Base-by-base conservation (phyloP, 2,888 invertebrate genomes). In the Caenorhabditis sinica region DNA sequence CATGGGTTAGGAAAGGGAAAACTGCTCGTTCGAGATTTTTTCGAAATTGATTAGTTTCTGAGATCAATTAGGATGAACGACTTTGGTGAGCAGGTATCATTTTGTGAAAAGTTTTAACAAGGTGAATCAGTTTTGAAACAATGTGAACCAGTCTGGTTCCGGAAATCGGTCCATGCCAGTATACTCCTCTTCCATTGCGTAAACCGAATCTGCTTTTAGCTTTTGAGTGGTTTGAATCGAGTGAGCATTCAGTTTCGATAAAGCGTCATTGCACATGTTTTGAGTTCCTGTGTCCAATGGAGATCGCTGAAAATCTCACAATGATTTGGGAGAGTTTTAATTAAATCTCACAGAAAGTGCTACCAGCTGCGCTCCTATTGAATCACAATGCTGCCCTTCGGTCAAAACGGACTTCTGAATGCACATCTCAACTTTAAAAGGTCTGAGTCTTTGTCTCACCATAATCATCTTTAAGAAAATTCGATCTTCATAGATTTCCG, bases 391-490 rank as follows among this genome's bases (percentile, higher is more conserved):
- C 2, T 23, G 23, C 3, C 63, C 74, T 28, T 36, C 30, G 8
- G 15, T 9, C n/a, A 63, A 63, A 0, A 74, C n/a, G 1, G 74
- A 28, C 28, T 65, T 53, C 74, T 74, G 63, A 23, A 74, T 30
- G 49, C 15, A 49, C 25, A 15, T 28, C 3, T 23, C 9, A 20
- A 3, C 28, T 28, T 3, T 56, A 2, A 15, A 15, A 28, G 28
- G 13, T 28, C 2, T 28, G 4, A 1, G 15, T 15, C 11, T 15
- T 11, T 4, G n/a, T 0, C 30, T 53, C 25, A 74, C 74, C 74
- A 74, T 53, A 2, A 74, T 65, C 60, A 74, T 74, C 43, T 53
- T 74, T 11, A 74, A 40, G 17, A 74, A 74, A 8, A 74, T 61
- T 13, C 53, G 6, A 53, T 74, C 74, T 0, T 40, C 63, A 20